Evolutionary conservation across 2,113 vertebrate species (phyloP), one percentile per base, ranked within the genome.

Genomic region (Lophura nycthemera): DNA sequence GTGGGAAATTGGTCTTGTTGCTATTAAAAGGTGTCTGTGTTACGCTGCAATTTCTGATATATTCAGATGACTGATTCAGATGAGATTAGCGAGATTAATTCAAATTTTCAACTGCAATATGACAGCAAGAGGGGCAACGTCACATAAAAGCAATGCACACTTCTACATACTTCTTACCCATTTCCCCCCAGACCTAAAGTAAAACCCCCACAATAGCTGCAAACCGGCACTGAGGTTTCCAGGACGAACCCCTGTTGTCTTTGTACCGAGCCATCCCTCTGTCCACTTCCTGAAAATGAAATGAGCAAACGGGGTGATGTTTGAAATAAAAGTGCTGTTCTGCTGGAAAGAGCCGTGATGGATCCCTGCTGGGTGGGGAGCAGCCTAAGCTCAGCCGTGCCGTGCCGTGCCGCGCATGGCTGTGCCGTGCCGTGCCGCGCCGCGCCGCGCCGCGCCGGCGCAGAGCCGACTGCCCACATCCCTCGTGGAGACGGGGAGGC

Each of bases 261-360:
- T 34, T 10, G 16, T 29, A 42, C 20, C 4, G 34, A 60, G 80
- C 2, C 5, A 24, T 59, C 85, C 59, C 27, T 17, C 10, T 48
- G 21, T 13, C n/a, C 43, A 17, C 1, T 13, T 36, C 34, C 45
- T 36, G 19, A 11, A 70, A 59, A 42, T 10, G 6, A 56, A 69
- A 32, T 3, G 34, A 30, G 12, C n/a, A 25, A 27, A 61, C 32
- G 45, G 52, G 36, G 24, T 9, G 3, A 32, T 9, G 21, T 24
- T n/a, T 54, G 40, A 66, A 96, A 96, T 96, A 96, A 96, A 96
- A 78, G 85, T 79, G 73, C 21, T 67, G 60, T 56, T 90, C 50
- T 88, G 36, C 47, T 64, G 86, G 65, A 20, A 63, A 34, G 67
- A 86, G 69, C 60, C 0, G 14, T 40, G 59, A 70, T 42, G 85